A percentile compares a stretch with the other conserved stretches of the same genome.
Evolutionary conservation across 2,888 invertebrate genomes (phyloP).

Genomic region (Protophormia terraenovae): DNA sequence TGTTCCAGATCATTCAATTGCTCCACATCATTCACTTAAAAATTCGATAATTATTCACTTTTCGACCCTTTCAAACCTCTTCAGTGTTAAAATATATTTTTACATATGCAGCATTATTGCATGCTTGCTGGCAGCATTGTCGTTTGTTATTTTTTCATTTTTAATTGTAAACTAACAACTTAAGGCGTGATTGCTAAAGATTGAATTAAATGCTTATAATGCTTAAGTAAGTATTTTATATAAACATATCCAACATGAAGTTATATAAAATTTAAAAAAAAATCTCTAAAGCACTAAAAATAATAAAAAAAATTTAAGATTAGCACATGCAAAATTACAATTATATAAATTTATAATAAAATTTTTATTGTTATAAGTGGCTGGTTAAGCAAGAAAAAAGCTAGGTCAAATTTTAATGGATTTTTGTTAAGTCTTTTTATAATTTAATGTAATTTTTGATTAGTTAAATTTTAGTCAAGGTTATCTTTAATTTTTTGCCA

Average conservation of each 20-base stretch:
- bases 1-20: too few species aligned
- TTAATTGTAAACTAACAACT: constrained; percentile 50
- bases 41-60: too few species aligned
- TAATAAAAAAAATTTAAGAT: neutral
- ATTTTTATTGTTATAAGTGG: neutral
- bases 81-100: constrained; percentile 29
- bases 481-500: too few species aligned
- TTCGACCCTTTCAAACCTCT: neutral
- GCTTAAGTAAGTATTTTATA: constrained; percentile 16
- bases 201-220: constrained; percentile 55
- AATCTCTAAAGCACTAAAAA: neutral
- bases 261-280: neutral
- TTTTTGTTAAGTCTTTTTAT: neutral
- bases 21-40: too few species aligned
- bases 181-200: constrained; percentile 62
- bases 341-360: constrained; percentile 35
- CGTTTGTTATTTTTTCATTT: constrained; percentile 36
- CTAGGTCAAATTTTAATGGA: neutral
- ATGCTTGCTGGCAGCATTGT: constrained; percentile 23
- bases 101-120: constrained; percentile 13
- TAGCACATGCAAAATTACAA: constrained; percentile 54
- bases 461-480: neutral
- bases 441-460: neutral
- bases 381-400: neutral
- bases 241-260: neutral